A percentile compares a stretch with the other conserved stretches of the same genome.
Evolutionary conservation across 1,140 invertebrate genomes (phyloP).

Genomic region (Heliconius nattereri): DNA sequence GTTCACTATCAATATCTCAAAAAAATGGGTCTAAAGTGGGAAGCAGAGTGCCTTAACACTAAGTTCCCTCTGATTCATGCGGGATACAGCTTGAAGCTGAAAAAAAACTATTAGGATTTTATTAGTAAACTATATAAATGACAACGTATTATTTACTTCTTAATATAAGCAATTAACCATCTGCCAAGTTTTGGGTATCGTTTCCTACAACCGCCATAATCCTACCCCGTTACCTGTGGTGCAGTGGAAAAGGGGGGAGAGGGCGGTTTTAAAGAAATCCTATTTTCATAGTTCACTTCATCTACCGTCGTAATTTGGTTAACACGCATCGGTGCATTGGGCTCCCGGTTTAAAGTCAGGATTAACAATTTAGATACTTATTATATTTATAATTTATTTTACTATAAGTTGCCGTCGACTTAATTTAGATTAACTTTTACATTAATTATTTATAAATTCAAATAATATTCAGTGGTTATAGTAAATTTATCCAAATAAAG

Average conservation of each 20-base stretch:
- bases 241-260: conserved; percentile 36
- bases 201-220: conserved; percentile 70
- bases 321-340: conserved; percentile 70
- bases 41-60: not conserved
- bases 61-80: not conserved
- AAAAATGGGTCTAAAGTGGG: not conserved
- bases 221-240: conserved; percentile 61
- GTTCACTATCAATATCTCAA: not conserved
- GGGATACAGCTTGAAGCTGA: not conserved
- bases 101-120: not conserved
- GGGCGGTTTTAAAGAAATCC: conserved; percentile 64
- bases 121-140: no score
- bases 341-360: conserved; percentile 59
- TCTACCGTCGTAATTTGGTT: conserved; percentile 75
- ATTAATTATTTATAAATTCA: no score
- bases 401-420: not conserved
- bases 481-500: no score
- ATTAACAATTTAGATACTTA: conserved; percentile 57
- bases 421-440: no score
- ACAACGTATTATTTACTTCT: not conserved
- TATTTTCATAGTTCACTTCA: conserved; percentile 80
- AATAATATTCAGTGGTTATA: no score
- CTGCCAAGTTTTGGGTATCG: conserved; percentile 56
- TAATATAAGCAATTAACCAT: conserved; percentile 50
- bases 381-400: not conserved